Conservation (phyloP, 2,797 vertebrate genomes). For the Schizopygopsis malacanthus region DNA sequence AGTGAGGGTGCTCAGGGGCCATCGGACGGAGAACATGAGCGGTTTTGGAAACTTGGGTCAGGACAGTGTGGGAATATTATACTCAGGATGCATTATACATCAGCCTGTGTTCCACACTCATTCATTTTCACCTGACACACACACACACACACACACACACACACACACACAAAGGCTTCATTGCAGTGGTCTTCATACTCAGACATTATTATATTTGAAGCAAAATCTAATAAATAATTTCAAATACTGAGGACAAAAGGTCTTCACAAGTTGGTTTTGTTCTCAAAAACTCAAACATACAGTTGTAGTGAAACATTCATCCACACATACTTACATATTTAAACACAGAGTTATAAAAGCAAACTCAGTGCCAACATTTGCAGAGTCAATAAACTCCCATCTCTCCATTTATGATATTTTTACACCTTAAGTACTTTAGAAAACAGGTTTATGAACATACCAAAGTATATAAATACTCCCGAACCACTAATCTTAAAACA, state of each 20-base stretch:
- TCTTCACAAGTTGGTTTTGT: background rate
- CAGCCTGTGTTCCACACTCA: conserved; percentile 24
- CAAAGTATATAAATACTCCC: background rate
- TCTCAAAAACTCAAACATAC: background rate
- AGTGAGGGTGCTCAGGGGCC: conserved; percentile 18
- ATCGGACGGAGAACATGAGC: conserved; percentile 49
- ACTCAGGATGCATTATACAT: conserved; percentile 53
- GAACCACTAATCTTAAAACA: background rate
- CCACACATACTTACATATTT: background rate
- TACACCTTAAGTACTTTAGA: background rate
- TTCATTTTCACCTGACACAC: background rate
- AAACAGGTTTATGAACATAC: conserved; percentile 21
- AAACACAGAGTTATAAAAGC: background rate
- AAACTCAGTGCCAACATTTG: background rate
- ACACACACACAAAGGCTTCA: background rate
- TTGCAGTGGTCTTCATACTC: background rate
- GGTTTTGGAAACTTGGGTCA: conserved; percentile 60
- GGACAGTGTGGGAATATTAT: conserved; percentile 51
- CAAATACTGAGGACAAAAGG: background rate
- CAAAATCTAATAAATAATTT: background rate
- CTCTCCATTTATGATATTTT: background rate
- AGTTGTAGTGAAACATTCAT: background rate
- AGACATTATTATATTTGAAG: background rate
- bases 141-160: conserved; percentile 21
- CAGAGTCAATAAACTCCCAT: conserved; percentile 9